Conservation (phyloP, 1,140 invertebrate genomes). For the Cherax destructor region DNA sequence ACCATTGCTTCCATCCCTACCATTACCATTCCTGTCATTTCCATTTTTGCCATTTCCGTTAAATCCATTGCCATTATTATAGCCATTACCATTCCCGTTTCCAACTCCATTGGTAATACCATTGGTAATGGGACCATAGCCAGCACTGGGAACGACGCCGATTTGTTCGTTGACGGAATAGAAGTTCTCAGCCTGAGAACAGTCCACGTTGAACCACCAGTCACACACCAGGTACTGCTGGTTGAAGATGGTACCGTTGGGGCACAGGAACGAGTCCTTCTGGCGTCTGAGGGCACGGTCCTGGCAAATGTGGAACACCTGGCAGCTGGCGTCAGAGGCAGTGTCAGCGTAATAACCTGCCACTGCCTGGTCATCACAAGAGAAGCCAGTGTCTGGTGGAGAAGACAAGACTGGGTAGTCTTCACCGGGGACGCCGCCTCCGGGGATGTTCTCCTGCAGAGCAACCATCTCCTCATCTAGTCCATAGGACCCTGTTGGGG, state of each 20-base stretch:
- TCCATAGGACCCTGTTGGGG: neutral
- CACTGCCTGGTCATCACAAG: conserved; percentile 74
- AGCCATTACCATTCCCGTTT: conserved; percentile 14
- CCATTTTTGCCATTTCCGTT: neutral
- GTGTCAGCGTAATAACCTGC: conserved; percentile 73
- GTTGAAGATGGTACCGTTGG: conserved; percentile 79
- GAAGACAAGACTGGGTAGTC: conserved; percentile 73
- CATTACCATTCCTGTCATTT: neutral
- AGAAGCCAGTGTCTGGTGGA: conserved; percentile 75
- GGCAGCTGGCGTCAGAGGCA: conserved; percentile 74
- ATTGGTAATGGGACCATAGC: neutral
- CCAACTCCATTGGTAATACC: neutral
- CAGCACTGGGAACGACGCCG: neutral
- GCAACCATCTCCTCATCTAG: neutral
- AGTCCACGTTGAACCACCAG: conserved; percentile 80
- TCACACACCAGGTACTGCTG: conserved; percentile 79
- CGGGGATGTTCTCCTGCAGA: conserved; percentile 33
- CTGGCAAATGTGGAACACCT: conserved; percentile 79
- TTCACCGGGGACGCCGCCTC: conserved; percentile 70
- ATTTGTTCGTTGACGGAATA: conserved; percentile 75
- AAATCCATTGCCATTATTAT: neutral
- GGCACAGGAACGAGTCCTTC: conserved; percentile 77
- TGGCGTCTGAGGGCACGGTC: conserved; percentile 74
- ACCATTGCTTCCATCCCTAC: neutral
- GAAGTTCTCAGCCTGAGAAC: conserved; percentile 75